Conservation (phyloP, 2,888 invertebrate species). For the Magallana nippona region DNA sequence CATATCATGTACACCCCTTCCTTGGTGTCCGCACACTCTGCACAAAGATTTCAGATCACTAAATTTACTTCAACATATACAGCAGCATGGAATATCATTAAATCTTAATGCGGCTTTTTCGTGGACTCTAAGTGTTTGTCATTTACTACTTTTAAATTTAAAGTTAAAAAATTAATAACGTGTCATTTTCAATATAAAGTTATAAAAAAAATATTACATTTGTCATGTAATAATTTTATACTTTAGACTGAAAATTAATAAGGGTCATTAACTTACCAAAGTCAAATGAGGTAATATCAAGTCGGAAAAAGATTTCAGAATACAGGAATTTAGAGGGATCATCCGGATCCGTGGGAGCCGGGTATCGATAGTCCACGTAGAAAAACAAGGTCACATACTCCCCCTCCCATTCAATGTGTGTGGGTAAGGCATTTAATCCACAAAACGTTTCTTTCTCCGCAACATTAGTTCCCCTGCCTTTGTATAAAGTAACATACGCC, state of each 20-base stretch:
- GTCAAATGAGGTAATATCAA: constrained; percentile 59
- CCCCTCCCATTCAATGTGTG: constrained; percentile 57
- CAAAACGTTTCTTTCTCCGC: constrained; percentile 52
- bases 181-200: too few species aligned
- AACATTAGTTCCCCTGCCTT: constrained; percentile 44
- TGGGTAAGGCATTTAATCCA: constrained; percentile 54
- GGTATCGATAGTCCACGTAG: constrained; percentile 55
- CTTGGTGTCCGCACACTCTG: constrained; percentile 55
- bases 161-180: too few species aligned
- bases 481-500: constrained; percentile 60
- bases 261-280: constrained; percentile 47
- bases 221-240: too few species aligned
- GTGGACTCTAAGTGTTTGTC: too few species aligned
- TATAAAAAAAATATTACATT: too few species aligned
- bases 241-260: too few species aligned
- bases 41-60: not conserved
- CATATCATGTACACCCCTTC: constrained; percentile 53
- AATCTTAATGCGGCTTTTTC: too few species aligned
- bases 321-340: constrained; percentile 47
- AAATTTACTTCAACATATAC: too few species aligned
- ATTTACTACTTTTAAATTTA: too few species aligned
- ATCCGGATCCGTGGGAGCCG: constrained; percentile 9
- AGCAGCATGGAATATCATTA: too few species aligned
- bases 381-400: constrained; percentile 57
- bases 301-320: constrained; percentile 56